A percentile compares a stretch with the other conserved stretches of the same genome.
Conservation (phyloP, 2,888 invertebrate genomes). For the Tenodera sinensis region DNA sequence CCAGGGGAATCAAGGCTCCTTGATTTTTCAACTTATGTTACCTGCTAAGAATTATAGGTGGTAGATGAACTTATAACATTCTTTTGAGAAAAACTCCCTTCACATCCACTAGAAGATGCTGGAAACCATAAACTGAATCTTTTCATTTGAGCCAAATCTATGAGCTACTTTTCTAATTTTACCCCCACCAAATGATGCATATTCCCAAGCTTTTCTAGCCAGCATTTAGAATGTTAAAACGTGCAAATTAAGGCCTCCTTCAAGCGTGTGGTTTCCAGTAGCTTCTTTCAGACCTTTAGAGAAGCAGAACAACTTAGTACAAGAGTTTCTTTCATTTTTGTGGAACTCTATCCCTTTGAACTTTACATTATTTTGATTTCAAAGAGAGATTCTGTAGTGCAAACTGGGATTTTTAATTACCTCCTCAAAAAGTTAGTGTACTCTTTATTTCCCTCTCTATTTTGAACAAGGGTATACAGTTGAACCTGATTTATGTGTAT, state of each 20-base stretch:
- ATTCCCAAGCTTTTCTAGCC: not conserved
- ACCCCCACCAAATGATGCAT: not conserved
- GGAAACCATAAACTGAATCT: not conserved
- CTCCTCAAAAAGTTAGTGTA: not conserved
- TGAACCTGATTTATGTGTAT: too few relatives aligned
- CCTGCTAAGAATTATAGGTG: too few relatives aligned
- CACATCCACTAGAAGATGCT: too few relatives aligned
- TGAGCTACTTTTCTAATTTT: not conserved
- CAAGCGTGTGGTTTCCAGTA: not conserved
- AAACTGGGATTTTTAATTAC: not conserved
- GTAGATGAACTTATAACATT: too few relatives aligned
- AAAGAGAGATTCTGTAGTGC: not conserved
- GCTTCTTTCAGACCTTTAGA: not conserved
- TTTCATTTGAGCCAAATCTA: not conserved
- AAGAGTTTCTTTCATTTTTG: not conserved
- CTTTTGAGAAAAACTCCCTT: too few relatives aligned
- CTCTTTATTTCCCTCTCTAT: not conserved
- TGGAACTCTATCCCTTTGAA: not conserved
- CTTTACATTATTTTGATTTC: not conserved
- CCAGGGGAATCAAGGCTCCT: too few relatives aligned
- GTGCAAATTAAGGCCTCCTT: not conserved
- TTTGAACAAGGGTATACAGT: too few relatives aligned
- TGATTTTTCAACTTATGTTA: too few relatives aligned
- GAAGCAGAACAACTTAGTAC: not conserved
- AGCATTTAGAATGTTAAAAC: not conserved